These are phyloP conservation scores for Hecatera dysodea DNA, from an alignment of 2,888 invertebrate genomes.

Conservation along the genomic window DNA sequence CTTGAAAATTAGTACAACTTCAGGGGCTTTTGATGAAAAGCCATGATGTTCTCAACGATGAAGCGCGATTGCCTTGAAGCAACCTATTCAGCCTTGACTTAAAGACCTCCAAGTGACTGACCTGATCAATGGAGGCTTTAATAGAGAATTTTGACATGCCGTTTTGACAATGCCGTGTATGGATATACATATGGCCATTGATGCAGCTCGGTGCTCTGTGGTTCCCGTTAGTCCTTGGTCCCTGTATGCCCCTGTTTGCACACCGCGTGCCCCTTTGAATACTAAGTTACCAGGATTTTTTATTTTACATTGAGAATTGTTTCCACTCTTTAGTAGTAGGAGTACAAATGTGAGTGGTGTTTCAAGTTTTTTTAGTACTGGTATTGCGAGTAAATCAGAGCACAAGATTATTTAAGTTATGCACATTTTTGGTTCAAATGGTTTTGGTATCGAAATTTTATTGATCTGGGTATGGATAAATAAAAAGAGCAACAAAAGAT, in stretches of 20 bases:
- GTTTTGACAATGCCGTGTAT: not conserved
- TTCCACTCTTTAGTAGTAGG: conserved; percentile 22
- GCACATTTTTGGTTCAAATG: not conserved
- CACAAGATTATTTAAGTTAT: not conserved
- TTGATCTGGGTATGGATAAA: too few species aligned
- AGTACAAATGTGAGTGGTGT: not conserved
- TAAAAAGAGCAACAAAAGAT: too few species aligned
- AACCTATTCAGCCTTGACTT: too few species aligned
- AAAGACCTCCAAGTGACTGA: too few species aligned
- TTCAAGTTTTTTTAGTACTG: not conserved
- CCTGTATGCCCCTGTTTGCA: conserved; percentile 63
- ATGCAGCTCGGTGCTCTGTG: not conserved
- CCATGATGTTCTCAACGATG: too few species aligned
- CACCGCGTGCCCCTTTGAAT: conserved; percentile 61
- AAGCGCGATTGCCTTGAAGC: too few species aligned
- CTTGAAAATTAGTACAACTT: too few species aligned
- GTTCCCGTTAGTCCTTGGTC: conserved; percentile 21
- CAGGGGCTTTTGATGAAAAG: too few species aligned
- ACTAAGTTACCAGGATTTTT: conserved; percentile 60
- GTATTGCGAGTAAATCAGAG: not conserved
- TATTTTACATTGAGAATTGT: conserved; percentile 50
- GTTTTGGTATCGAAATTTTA: too few species aligned
- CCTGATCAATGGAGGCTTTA: too few species aligned
- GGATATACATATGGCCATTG: too few species aligned
- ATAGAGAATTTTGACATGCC: too few species aligned